phyloP scores from a whole-genome alignment of 2,113 vertebrate species.

The Sorex fumeus region DNA sequence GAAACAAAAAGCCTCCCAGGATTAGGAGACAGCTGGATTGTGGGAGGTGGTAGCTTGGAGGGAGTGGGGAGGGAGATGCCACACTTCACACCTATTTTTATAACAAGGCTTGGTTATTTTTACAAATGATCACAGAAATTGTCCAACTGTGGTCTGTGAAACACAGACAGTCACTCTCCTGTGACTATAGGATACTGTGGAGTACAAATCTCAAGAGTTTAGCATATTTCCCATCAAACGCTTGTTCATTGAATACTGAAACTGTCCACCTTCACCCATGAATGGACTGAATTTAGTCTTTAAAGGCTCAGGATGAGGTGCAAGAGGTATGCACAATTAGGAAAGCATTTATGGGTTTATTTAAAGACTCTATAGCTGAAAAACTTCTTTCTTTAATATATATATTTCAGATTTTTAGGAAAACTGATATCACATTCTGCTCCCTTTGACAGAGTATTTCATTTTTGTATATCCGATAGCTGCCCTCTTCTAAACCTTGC shows the following conservation, averaged over 20 bases:
- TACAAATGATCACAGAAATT: conserved; percentile 70
- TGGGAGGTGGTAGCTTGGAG: conserved; percentile 71
- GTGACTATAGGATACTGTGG: conserved; percentile 46
- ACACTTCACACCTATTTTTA: conserved; percentile 71
- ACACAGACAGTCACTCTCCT: conserved; percentile 22
- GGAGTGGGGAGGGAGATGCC: conserved; percentile 55
- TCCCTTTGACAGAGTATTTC: conserved; percentile 5
- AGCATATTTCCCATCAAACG: conserved; percentile 48
- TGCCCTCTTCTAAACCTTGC: background rate
- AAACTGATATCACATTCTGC: conserved; percentile 49
- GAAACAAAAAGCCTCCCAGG: conserved; percentile 53
- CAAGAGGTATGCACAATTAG: conserved; percentile 55
- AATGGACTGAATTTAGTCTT: conserved; percentile 63
- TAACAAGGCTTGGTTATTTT: conserved; percentile 77
- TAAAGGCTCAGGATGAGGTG: conserved; percentile 65
- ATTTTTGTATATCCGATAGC: conserved; percentile 49
- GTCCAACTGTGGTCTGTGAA: conserved; percentile 72
- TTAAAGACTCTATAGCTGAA: conserved; percentile 51
- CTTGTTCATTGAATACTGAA: conserved; percentile 59
- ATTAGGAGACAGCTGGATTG: conserved; percentile 79
- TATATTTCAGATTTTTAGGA: conserved; percentile 18
- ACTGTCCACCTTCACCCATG: conserved; percentile 60
- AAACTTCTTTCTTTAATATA: conserved; percentile 41
- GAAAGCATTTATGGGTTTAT: conserved; percentile 52
- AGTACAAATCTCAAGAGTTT: conserved; percentile 60